Evolutionary conservation across 2,888 invertebrate genomes (phyloP), one percentile per base, ranked within the genome.

Genomic region (Meiosimyza decipiens): DNA sequence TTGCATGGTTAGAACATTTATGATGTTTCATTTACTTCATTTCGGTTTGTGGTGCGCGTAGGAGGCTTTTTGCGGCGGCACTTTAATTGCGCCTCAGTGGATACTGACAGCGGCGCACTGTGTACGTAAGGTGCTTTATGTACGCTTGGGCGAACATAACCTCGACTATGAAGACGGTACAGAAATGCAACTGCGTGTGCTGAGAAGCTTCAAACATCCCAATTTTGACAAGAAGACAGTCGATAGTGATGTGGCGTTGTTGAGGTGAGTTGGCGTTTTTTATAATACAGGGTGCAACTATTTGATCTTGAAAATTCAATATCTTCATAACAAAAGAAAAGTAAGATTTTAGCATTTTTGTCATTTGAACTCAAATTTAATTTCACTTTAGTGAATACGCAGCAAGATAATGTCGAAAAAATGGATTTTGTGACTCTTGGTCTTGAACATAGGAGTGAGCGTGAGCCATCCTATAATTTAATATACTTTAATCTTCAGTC

Each of bases 51-150:
- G 16, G 49, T 63, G 49, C 40, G 51, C 18, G n/a, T 75, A 95
- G 92, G 96, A 96, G 88, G 93, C 94, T 47, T 95, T 95, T 83
- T 96, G 96, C 82, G 96, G 96, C 0, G 96, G 96, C 2, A 95
- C 96, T 2, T 85, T 96, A 49, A 91, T 96, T 18, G 91, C 94
- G 0, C 90, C 94, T 0, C 90, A 92, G 62, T 96, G 96, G 95
- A 92, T 96, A 62, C 88, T 96, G 72, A 95, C 96, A 0, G 95
- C 95, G 0, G 95, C 95, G 1, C 96, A 96, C 83, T 96, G 96
- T 84, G 92, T 95, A 47, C 91, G 92, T 76, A 90, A 92, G 55
- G 85, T 87, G n/a, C 89, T 96, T 16, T 92, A 91, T 80, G 94
- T 96, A 22, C 91, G 95, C 11, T 89, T 97, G 51, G 96, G 96